Conservation (phyloP, 2,113 vertebrate species). For the Forbesichthys papilliferus region DNA sequence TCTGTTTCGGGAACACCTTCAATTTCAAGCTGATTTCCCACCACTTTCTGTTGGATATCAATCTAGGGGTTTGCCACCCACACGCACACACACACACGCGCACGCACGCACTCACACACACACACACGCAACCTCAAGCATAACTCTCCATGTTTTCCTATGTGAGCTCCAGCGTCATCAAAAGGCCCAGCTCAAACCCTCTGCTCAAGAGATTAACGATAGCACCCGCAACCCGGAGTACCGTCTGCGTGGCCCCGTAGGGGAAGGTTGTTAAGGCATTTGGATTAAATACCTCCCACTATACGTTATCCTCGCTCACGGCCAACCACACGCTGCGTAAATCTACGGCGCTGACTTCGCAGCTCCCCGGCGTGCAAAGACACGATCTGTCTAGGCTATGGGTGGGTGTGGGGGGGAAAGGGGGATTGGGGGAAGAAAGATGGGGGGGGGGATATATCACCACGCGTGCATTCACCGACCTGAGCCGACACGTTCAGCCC, state of each 20-base stretch:
- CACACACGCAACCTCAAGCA: constrained; percentile 10
- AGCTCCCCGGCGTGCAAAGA: constrained; percentile 47
- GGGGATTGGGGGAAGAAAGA: not conserved
- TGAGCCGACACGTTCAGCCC: constrained; percentile 53
- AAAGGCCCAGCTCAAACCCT: not conserved
- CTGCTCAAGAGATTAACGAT: too few species aligned
- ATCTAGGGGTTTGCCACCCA: constrained; percentile 8
- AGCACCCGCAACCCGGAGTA: not conserved
- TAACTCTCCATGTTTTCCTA: not conserved
- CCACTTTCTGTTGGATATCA: not conserved
- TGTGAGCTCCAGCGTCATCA: constrained; percentile 3
- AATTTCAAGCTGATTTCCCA: not conserved
- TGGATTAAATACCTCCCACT: not conserved
- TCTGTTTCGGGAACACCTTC: not conserved
- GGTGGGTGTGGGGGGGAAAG: not conserved
- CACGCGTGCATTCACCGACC: constrained; percentile 30
- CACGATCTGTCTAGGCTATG: constrained; percentile 45
- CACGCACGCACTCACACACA: not conserved
- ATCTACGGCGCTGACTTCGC: constrained; percentile 2
- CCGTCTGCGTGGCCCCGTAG: not conserved
- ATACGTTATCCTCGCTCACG: constrained; percentile 5
- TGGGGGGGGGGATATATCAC: constrained; percentile 51
- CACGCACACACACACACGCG: constrained; percentile 11
- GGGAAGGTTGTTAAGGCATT: not conserved
- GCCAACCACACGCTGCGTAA: constrained; percentile 7